Percentiles rank a stretch among this genome's conserved stretches.
Conservation (phyloP, 1,140 invertebrate species). For the Anastrepha ludens region DNA sequence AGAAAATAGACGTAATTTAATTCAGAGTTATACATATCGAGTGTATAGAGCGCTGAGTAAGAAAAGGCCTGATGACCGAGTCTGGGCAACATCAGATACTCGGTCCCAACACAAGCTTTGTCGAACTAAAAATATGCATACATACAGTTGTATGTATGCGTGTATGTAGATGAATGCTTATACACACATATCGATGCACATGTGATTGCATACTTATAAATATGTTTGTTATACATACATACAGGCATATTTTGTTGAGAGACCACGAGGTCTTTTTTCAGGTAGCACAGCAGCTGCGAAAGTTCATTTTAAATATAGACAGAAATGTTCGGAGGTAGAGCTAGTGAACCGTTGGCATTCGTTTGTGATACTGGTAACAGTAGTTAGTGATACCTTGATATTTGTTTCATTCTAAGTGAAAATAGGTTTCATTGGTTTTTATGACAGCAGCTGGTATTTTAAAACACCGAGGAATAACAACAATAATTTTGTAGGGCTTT, state of each 20-base stretch:
- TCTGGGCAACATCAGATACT: not conserved
- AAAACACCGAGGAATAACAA: no score
- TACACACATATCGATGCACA: not conserved
- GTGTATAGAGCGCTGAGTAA: not conserved
- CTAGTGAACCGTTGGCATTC: no score
- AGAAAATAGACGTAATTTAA: not conserved
- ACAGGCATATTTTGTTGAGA: not conserved
- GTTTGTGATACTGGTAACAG: no score
- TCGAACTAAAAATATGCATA: constrained; percentile 4
- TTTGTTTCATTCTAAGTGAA: no score
- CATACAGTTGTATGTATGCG: not conserved
- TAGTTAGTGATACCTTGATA: no score
- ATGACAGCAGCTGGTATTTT: no score
- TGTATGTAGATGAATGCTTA: not conserved
- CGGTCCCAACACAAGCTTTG: constrained; percentile 22
- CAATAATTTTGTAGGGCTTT: no score
- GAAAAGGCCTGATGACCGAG: not conserved
- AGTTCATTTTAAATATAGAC: no score
- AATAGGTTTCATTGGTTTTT: no score
- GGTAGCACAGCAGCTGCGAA: no score
- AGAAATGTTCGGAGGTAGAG: no score
- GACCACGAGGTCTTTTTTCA: not conserved
- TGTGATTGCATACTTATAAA: not conserved
- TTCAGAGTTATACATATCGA: not conserved
- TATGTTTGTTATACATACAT: not conserved